Base-by-base conservation (phyloP, 2,797 vertebrate genomes). In the Acomys russatus region DNA sequence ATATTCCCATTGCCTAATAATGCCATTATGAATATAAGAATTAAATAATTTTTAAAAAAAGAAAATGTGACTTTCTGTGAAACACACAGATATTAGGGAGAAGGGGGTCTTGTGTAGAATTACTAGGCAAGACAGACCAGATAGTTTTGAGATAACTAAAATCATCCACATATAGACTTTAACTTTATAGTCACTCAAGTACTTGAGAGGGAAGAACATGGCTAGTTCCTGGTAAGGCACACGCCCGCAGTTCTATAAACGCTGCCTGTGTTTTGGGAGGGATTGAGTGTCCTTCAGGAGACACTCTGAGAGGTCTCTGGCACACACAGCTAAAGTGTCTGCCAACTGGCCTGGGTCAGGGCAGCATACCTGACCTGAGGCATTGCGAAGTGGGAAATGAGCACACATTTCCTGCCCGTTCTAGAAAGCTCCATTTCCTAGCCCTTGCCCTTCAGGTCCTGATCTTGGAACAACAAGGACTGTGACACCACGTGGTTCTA, bases 341-440 rank as follows among this genome's bases (percentile, higher is more conserved):
- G 94, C 90, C 94, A 92, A 44, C 66, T 49, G 61, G 66, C 68
- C 15, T 0, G 0, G 89, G 86, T 85, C 91, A 93, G 63, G 61
- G 59, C 44, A 89, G 85, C 38, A 17, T 2, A 51, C n/a, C 66
- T 59, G 82, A 80, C 90, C 83, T 18, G 12, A 90, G 59, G 25
- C 4, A 63, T 79, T 92, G 44, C 90, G 91, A 85, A 94, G 91
- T 63, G 94, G 80, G 94, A 96, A 96, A 84, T 51, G 71, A 91
- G 90, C 61, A 70, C 92, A 96, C 86, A 35, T 61, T 96, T 97
- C 90, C 86, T 94, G 76, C 23, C 28, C 10, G 10, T 64, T 91
- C 66, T 71, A 84, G 25, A 95, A 73, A 79, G 38, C 92, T 54
- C 79, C 66, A 44, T 51, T 88, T 84, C 84, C 78, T 3, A 66